Conservation (phyloP, 2,888 invertebrate species). For the Tipula lateralis region DNA sequence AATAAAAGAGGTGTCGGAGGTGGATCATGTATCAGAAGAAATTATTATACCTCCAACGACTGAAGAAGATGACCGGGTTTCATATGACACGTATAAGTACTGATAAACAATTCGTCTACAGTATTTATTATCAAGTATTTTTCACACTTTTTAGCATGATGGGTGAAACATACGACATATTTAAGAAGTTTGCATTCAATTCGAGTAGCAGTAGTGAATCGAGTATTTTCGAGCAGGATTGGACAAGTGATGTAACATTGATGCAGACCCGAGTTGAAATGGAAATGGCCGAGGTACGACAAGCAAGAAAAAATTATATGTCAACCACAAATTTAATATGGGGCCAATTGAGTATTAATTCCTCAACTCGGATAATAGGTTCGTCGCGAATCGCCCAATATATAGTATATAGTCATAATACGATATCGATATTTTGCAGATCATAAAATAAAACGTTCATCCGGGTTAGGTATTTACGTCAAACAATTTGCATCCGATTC, state of each 20-base stretch:
- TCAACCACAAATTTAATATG: background rate
- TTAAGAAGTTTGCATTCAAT: background rate
- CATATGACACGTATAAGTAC: background rate
- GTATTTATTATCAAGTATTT: background rate
- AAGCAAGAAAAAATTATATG: background rate
- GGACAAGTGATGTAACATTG: background rate
- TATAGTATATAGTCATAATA: too few species aligned
- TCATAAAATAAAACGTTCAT: slow-evolving; percentile 25
- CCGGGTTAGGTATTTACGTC: background rate
- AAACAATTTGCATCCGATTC: slow-evolving; percentile 44
- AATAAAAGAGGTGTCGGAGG: background rate
- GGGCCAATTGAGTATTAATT: background rate
- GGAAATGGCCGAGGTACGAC: background rate
- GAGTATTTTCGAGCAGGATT: background rate
- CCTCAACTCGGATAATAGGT: background rate
- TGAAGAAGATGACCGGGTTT: background rate
- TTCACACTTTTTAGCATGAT: background rate
- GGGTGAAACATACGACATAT: background rate
- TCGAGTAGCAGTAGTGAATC: background rate
- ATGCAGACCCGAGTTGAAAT: background rate
- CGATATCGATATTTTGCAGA: background rate
- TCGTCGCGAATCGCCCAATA: background rate
- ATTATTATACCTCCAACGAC: background rate
- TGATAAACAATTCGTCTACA: background rate
- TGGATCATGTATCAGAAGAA: background rate